phyloP scores from a whole-genome alignment of 53 echinoderm and acorn worm species.

The Hippasteria phrygiana region DNA sequence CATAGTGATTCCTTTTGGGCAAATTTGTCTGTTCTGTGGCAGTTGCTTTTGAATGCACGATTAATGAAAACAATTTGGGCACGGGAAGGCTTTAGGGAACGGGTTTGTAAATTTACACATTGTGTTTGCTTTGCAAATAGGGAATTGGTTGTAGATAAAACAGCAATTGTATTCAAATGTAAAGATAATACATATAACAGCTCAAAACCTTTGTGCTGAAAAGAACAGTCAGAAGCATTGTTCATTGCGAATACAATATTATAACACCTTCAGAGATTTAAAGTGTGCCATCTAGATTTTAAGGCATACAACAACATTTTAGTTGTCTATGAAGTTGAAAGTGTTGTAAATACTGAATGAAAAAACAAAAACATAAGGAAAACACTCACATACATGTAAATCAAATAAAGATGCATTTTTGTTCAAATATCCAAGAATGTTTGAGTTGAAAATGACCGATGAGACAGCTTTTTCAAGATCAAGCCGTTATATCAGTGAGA shows the following conservation, averaged over 20 bases:
- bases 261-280: no score
- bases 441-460: no score
- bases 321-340: no score
- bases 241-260: neutral
- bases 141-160: neutral
- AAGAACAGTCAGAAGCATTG: neutral
- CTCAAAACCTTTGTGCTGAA: neutral
- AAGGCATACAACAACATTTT: no score
- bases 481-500: no score
- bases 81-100: neutral
- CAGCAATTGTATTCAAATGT: neutral
- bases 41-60: neutral
- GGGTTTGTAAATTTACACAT: neutral
- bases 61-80: conserved; percentile 7
- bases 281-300: no score
- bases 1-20: neutral
- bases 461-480: no score
- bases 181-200: neutral
- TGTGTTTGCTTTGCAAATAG: neutral
- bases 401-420: no score
- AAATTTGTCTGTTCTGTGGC: neutral
- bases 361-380: no score
- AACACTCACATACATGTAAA: no score
- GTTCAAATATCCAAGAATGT: no score
- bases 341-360: no score